Percentiles rank a stretch among this genome's conserved stretches.
These are phyloP conservation scores for Aphelenchoides fujianensis DNA, from an alignment of 1,140 invertebrate species.

Conservation along the genomic window DNA sequence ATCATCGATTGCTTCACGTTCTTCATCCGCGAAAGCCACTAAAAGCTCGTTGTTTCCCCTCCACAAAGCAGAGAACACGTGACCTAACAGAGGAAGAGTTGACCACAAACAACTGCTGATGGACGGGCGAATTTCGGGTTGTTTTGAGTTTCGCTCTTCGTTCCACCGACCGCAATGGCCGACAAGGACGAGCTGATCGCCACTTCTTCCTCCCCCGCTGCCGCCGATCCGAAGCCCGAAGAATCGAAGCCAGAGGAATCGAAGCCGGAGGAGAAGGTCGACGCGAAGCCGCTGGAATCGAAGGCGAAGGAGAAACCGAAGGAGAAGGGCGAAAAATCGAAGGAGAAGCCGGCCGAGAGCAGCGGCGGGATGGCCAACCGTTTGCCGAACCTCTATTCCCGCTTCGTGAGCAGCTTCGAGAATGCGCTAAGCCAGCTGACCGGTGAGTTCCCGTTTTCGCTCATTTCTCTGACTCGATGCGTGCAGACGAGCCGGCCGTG, in stretches of 20 bases:
- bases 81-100: too few relatives aligned
- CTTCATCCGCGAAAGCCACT: too few relatives aligned
- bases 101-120: too few relatives aligned
- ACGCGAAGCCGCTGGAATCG: background rate
- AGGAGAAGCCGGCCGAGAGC: background rate
- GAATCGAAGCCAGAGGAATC: too few relatives aligned
- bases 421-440: slow-evolving; percentile 22
- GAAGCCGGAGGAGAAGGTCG: background rate
- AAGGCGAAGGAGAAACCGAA: slow-evolving; percentile 21
- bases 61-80: too few relatives aligned
- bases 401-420: slow-evolving; percentile 34
- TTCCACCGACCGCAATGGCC: slow-evolving; percentile 1
- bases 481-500: slow-evolving; percentile 23
- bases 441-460: slow-evolving; percentile 8
- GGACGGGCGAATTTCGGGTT: background rate
- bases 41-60: too few relatives aligned
- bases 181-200: slow-evolving; percentile 20
- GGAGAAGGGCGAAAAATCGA: slow-evolving; percentile 9
- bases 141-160: background rate
- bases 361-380: background rate
- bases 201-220: background rate
- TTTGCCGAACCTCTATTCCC: slow-evolving; percentile 20
- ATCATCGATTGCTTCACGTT: too few relatives aligned
- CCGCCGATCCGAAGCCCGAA: too few relatives aligned
- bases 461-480: background rate